Evolutionary conservation across 2,797 vertebrate species (phyloP), one percentile per base, ranked within the genome.

Genomic region (Meriones psammophilus): DNA sequence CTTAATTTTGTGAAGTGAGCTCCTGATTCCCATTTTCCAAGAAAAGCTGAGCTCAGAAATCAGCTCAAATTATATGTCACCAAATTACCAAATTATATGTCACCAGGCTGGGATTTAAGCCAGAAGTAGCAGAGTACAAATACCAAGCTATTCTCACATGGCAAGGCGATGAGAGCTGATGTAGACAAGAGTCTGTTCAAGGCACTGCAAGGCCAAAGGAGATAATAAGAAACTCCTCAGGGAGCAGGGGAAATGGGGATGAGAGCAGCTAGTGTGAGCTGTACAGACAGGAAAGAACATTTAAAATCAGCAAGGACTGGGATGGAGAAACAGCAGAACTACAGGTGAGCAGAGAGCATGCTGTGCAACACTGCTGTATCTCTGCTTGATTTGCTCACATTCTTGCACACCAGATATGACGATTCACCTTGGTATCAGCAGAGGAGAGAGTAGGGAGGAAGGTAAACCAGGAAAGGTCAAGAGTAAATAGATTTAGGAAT

Each of bases 1-100:
- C 22, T 42, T 60, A 77, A 68, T 94, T 83, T 64, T 78, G 56
- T 30, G 88, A 77, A 94, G 58, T 60, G 78, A 92, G n/a, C 4
- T 92, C 14, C 50, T 71, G 64, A 64, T 39, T 95, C 5, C 36
- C 39, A 62, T 39, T 39, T 36, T 64, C 18, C 28, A 71, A 88
- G 58, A 58, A 91, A 74, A 64, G 3, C 4, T 36, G 88, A 92
- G 77, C 42, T 91, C 56, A 60, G 71, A 92, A 71, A 89, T 15
- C 73, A 76, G 85, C 36, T 30, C 24, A 94, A 69, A 76, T 73
- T 60, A 79, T 9, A 79, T 20, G 71, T 8, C 76, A 18, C 64
- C 74, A 26, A 90, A 68, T 89, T 78, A 54, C 24, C 28, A 91
- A 56, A 79, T 76, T 66, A 78, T 13, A 86, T 26, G 69, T 14